These are phyloP conservation scores for Arbacia lixula DNA, from an alignment of 53 echinoderm and acorn worm genomes.

Conservation along the genomic window DNA sequence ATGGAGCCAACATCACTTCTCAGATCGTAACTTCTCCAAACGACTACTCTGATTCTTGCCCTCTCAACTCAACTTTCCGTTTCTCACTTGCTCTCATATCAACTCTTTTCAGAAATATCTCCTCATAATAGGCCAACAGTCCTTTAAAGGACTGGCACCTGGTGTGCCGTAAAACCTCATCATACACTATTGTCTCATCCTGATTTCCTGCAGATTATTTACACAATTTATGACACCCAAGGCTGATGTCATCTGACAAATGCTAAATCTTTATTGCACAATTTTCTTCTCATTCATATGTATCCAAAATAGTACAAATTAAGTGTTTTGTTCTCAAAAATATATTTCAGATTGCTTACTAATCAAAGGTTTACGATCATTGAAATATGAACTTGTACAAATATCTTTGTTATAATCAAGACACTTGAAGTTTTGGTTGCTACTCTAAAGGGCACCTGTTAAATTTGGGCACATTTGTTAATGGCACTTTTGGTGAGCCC, in stretches of 20 bases:
- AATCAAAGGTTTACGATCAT: constrained; percentile 1
- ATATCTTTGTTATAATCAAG: not conserved
- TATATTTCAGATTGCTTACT: constrained; percentile 53
- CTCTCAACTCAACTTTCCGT: too few species aligned
- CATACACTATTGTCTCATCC: too few species aligned
- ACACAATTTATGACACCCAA: too few species aligned
- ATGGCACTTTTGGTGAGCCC: constrained; percentile 37
- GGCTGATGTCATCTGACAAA: constrained; percentile 46
- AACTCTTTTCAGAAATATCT: too few species aligned
- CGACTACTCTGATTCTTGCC: too few species aligned
- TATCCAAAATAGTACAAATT: constrained; percentile 61
- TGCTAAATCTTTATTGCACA: constrained; percentile 61
- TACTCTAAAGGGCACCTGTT: constrained; percentile 16
- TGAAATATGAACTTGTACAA: not conserved
- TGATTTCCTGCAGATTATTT: too few species aligned
- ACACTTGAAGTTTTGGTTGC: not conserved
- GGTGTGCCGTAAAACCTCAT: too few species aligned
- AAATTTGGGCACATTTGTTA: not conserved
- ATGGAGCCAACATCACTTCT: too few species aligned
- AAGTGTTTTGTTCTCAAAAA: constrained; percentile 37
- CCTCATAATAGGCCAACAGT: too few species aligned
- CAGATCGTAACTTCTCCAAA: too few species aligned
- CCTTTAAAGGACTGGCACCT: too few species aligned
- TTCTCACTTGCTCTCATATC: too few species aligned
- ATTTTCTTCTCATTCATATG: constrained; percentile 45